Conservation (phyloP, 2,888 invertebrate genomes). For the Octodonta nipae region DNA sequence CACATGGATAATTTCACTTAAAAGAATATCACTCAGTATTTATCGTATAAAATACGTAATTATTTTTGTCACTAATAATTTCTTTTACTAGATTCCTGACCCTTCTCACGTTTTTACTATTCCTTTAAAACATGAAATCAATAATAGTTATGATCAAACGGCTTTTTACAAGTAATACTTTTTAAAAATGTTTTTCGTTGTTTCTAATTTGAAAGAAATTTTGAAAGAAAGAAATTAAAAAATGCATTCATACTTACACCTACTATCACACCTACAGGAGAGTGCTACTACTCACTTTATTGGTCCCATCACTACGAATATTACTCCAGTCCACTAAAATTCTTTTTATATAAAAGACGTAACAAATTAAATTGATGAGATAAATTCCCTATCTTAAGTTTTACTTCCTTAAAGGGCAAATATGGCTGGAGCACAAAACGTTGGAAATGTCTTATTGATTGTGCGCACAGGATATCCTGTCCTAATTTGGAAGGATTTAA, state of each 20-base stretch:
- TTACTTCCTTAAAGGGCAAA: slow-evolving; percentile 3
- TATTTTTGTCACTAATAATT: no score
- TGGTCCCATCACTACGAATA: slow-evolving; percentile 21
- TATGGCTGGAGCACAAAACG: neutral
- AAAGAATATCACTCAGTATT: no score
- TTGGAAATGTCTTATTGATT: neutral
- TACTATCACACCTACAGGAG: neutral
- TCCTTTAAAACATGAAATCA: no score
- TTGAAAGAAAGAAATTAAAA: neutral
- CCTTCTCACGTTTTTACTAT: no score
- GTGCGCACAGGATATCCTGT: slow-evolving; percentile 1
- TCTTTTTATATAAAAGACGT: neutral
- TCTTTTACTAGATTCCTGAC: no score
- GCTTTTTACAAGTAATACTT: no score
- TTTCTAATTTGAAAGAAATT: neutral
- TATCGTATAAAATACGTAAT: no score
- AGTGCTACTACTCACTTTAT: slow-evolving; percentile 23
- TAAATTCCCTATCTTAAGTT: neutral
- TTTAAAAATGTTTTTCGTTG: neutral
- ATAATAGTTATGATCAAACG: no score
- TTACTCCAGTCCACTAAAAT: slow-evolving; percentile 5
- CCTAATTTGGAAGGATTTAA: slow-evolving; percentile 2
- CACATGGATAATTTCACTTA: no score
- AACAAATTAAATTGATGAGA: slow-evolving; percentile 1
- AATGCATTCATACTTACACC: neutral